Conservation (phyloP, 1,140 invertebrate species). For the Bombus waltoni region DNA sequence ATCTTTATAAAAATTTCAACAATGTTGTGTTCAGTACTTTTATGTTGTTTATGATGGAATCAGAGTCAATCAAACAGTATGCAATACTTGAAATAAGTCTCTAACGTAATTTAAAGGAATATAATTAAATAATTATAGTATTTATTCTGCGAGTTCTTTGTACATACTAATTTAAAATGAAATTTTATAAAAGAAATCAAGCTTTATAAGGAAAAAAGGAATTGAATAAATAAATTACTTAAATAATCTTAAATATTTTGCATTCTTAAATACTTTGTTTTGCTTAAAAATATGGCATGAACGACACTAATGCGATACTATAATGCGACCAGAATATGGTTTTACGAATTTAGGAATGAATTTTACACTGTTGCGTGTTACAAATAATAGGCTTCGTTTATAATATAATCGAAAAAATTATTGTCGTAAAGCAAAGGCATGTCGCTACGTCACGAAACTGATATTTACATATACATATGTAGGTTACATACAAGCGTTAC, state of each 20-base stretch:
- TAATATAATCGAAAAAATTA: slow-evolving; percentile 3
- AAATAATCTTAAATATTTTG: neutral
- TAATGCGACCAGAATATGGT: neutral
- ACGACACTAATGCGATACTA: neutral
- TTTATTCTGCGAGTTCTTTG: too few relatives aligned
- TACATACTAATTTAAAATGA: neutral
- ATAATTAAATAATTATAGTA: too few relatives aligned
- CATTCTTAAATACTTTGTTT: neutral
- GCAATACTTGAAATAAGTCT: too few relatives aligned
- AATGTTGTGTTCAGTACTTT: neutral
- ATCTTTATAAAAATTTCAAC: neutral
- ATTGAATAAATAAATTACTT: neutral
- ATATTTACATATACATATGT: slow-evolving; percentile 3
- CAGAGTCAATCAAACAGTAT: neutral
- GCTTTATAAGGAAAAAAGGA: neutral
- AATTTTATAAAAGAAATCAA: neutral
- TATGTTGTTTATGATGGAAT: neutral
- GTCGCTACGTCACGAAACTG: neutral
- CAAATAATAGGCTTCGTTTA: neutral
- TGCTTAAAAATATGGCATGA: neutral
- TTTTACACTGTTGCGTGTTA: neutral
- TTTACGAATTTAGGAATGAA: neutral
- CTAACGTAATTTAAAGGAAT: too few relatives aligned
- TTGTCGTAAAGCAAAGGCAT: slow-evolving; percentile 12
- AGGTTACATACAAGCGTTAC: neutral